Evolutionary conservation across 2,888 invertebrate species (phyloP).

Genomic region (Actias luna): DNA sequence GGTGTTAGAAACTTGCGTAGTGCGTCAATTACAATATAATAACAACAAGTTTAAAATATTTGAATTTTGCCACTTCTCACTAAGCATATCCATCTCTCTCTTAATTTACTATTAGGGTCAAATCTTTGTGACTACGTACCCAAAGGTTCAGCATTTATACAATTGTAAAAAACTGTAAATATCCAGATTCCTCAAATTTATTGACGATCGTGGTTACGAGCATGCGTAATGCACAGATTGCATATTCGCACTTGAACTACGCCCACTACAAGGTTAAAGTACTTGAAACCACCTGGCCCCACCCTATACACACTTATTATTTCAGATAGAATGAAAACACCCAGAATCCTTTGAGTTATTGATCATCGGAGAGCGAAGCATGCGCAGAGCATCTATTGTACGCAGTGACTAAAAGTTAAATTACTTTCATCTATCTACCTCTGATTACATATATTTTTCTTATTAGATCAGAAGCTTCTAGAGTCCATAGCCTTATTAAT

Average conservation of each 20-base stretch:
- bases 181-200: neutral
- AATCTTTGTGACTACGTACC: too few species aligned
- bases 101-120: too few species aligned
- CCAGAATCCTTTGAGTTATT: neutral
- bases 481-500: neutral
- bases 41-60: neutral
- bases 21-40: neutral
- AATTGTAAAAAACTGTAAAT: too few species aligned
- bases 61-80: neutral
- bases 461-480: neutral
- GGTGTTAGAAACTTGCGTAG: neutral
- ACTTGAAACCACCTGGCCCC: too few species aligned
- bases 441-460: neutral
- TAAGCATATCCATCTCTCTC: neutral
- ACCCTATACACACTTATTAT: too few species aligned
- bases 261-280: too few species aligned
- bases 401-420: neutral
- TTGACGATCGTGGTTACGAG: too few species aligned
- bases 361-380: neutral
- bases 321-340: too few species aligned
- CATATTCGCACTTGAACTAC: too few species aligned
- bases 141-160: too few species aligned
- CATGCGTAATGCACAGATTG: too few species aligned
- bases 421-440: neutral
- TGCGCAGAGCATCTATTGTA: neutral